A percentile compares a stretch with the other conserved stretches of the same genome.
phyloP scores from a whole-genome alignment of 2,888 invertebrate species.

The Trichogramma evanescens region DNA sequence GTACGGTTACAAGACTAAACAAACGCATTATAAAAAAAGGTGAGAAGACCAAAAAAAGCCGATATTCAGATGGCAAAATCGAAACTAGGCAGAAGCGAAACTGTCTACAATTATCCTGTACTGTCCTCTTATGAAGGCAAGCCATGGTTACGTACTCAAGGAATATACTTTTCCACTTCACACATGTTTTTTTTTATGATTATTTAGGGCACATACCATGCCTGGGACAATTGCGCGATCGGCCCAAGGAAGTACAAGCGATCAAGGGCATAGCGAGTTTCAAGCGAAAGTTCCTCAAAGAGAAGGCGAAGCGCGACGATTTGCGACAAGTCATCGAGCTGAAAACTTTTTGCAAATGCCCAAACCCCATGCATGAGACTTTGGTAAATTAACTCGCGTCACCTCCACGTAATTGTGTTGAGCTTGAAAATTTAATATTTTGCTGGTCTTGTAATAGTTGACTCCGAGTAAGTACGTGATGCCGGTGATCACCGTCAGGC shows the following conservation, averaged over 20 bases:
- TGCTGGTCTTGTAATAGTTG: constrained; percentile 49
- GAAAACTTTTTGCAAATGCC: constrained; percentile 59
- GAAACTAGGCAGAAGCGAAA: constrained; percentile 59
- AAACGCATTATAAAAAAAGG: constrained; percentile 36
- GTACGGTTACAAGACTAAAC: neutral
- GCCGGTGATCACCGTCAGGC: constrained; percentile 61
- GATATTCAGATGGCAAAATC: constrained; percentile 63
- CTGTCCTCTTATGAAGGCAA: constrained; percentile 69
- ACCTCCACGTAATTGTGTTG: no score
- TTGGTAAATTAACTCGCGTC: constrained; percentile 47
- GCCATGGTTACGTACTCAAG: neutral
- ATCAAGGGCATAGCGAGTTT: constrained; percentile 69
- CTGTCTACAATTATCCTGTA: constrained; percentile 66
- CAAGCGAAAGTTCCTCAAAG: constrained; percentile 56
- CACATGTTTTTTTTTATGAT: neutral
- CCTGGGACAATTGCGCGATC: constrained; percentile 35
- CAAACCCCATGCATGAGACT: constrained; percentile 57
- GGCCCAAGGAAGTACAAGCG: constrained; percentile 58
- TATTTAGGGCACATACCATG: constrained; percentile 60
- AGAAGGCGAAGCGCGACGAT: constrained; percentile 55
- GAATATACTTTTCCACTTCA: neutral
- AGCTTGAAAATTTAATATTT: neutral
- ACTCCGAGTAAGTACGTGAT: constrained; percentile 63
- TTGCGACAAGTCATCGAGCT: constrained; percentile 55
- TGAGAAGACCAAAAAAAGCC: constrained; percentile 57